These are phyloP conservation scores for Apteryx owenii DNA, from an alignment of 2,113 vertebrate genomes.

Conservation along the genomic window DNA sequence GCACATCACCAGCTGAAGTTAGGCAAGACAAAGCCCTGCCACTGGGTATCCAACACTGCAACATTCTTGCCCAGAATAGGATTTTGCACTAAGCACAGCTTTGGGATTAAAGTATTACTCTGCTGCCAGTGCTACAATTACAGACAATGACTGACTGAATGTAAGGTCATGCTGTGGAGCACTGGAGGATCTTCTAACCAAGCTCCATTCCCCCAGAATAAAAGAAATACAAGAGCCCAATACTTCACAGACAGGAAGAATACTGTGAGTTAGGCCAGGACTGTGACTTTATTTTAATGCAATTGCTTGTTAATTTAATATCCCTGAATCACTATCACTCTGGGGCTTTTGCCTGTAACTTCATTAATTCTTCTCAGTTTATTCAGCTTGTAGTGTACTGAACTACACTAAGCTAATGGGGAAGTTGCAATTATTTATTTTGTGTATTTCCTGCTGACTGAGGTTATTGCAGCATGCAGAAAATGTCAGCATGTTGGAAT, in stretches of 20 bases:
- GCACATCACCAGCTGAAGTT: not conserved
- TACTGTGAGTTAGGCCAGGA: not conserved
- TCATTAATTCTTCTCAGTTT: constrained; percentile 41
- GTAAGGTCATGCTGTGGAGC: not conserved
- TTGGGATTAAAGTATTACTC: not conserved
- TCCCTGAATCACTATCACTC: not conserved
- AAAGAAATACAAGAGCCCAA: not conserved
- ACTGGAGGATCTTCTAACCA: not conserved
- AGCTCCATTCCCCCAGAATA: not conserved
- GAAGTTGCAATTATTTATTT: constrained; percentile 57
- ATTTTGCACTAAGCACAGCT: not conserved
- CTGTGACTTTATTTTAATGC: constrained; percentile 20
- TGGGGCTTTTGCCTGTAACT: constrained; percentile 30
- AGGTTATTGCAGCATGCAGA: constrained; percentile 21
- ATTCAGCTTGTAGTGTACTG: not conserved
- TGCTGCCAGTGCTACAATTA: not conserved
- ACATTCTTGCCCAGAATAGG: not conserved
- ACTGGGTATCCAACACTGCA: not conserved
- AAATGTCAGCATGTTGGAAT: not conserved
- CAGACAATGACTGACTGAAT: not conserved
- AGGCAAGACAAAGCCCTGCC: not conserved
- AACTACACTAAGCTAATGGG: constrained; percentile 11
- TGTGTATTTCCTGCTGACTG: constrained; percentile 50
- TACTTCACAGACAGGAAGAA: not conserved
- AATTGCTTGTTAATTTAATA: constrained; percentile 42